Percentiles rank a stretch among this genome's conserved stretches.
These are phyloP conservation scores for silkworm (Bombyx mori) DNA, from an alignment of 1,140 invertebrate genomes.

Conservation along the genomic window ASM3026992v2 NC_085121.1:11753501-11754000, in stretches of 20 bases:
- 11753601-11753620: too few species aligned
- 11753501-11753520: too few species aligned
- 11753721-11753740: slow-evolving; percentile 64
- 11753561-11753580: too few species aligned
- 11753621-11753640: too few species aligned
- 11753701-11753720: slow-evolving; percentile 51
- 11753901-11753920: too few species aligned
- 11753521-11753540: too few species aligned
- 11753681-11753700: slow-evolving; percentile 23
- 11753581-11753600: too few species aligned
- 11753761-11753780: slow-evolving; percentile 60
- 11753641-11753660: not conserved
- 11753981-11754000: slow-evolving; percentile 62
- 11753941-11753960: slow-evolving; percentile 67
- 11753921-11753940: slow-evolving; percentile 41
- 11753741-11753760: slow-evolving; percentile 61
- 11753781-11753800: slow-evolving; percentile 63
- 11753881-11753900: slow-evolving; percentile 1
- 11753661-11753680: slow-evolving; percentile 6
- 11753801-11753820: slow-evolving; percentile 22
- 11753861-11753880: too few species aligned
- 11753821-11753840: slow-evolving; percentile 36
- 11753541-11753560: too few species aligned
- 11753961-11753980: slow-evolving; percentile 48
- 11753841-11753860: too few species aligned